Base-by-base conservation (phyloP, 2,888 invertebrate species). In the Cetonia aurata region DNA sequence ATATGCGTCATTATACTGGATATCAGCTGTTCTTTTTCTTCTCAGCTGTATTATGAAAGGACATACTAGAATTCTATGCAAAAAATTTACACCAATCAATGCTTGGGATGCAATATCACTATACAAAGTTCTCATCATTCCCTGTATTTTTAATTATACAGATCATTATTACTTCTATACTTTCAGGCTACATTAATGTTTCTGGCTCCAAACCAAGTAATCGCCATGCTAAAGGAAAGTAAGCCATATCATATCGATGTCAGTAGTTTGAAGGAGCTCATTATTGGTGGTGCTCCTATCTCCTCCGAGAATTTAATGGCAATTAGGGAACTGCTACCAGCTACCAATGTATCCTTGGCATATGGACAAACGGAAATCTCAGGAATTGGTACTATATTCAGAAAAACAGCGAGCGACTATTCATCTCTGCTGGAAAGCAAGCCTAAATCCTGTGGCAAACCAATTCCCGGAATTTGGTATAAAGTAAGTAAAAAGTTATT, bases 331-430 rank as follows among this genome's bases (percentile, higher is more conserved):
- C 12, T 52, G 15, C n/a, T 69, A 0, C 53, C 69, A 3, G 42
- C 8, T 19, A 19, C 53, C 2, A 0, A 42, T 3, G 19, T 69
- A 19, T 25, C 52, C 9, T 25, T 9, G 10, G 60, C 71, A 0
- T 85, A 79, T 55, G 86, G 85, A 1, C 83, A 85, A 82, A 83
- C 81, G 44, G 85, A 85, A 73, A 41, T 82, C 15, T 75, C 80
- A 1, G 76, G 79, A 1, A 1, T 82, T 0, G 80, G 62, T 8
- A 50, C 60, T 0, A 8, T 25, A 15, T 68, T 68, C 33, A 46
- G 31, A 15, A 17, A 48, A 25, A 17, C 41, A 15, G 19, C 44
- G 10, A 46, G 9, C 13, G 44, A 44, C 1, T 53, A 69, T 59
- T 1, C 33, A 41, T 31, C 19, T 25, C 6, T 37, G 3, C 13